Evolutionary conservation across 1,140 invertebrate species (phyloP).

Genomic region (Plodia interpunctella): DNA sequence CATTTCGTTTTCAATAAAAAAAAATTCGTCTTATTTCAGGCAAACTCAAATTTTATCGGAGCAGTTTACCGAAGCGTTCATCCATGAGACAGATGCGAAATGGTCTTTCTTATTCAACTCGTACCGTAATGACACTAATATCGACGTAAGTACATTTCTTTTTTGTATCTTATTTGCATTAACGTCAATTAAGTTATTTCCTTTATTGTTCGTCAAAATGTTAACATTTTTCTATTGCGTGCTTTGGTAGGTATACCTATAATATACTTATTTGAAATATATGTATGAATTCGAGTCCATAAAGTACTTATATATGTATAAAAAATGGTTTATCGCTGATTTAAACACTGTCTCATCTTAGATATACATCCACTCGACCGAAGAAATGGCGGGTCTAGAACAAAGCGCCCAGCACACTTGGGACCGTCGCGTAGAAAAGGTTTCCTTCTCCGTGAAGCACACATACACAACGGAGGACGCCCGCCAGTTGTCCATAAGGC

Average conservation of each 20-base stretch:
- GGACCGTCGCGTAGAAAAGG: constrained; percentile 79
- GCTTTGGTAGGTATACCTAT: too few relatives aligned
- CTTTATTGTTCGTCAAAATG: too few relatives aligned
- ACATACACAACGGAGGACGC: constrained; percentile 85
- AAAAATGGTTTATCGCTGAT: too few relatives aligned
- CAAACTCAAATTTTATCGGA: constrained; percentile 55
- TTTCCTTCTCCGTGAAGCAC: constrained; percentile 82
- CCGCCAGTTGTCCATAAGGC: constrained; percentile 80
- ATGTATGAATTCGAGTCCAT: too few relatives aligned
- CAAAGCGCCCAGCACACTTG: constrained; percentile 82
- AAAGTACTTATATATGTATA: too few relatives aligned
- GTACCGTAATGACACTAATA: constrained; percentile 63
- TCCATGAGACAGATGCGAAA: constrained; percentile 81
- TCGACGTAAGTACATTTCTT: constrained; percentile 59
- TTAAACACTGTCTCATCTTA: too few relatives aligned
- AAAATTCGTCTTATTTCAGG: constrained; percentile 35
- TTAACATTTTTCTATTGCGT: too few relatives aligned
- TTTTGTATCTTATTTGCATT: not conserved
- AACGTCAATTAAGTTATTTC: too few relatives aligned
- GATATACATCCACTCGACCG: constrained; percentile 82
- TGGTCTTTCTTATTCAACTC: constrained; percentile 79
- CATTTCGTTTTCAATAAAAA: not conserved
- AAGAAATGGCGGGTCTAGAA: constrained; percentile 82
- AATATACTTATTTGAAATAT: too few relatives aligned
- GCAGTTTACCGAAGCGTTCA: constrained; percentile 73